These are phyloP conservation scores for Acrobasis repandana DNA, from an alignment of 2,888 invertebrate genomes.

Conservation along the genomic window DNA sequence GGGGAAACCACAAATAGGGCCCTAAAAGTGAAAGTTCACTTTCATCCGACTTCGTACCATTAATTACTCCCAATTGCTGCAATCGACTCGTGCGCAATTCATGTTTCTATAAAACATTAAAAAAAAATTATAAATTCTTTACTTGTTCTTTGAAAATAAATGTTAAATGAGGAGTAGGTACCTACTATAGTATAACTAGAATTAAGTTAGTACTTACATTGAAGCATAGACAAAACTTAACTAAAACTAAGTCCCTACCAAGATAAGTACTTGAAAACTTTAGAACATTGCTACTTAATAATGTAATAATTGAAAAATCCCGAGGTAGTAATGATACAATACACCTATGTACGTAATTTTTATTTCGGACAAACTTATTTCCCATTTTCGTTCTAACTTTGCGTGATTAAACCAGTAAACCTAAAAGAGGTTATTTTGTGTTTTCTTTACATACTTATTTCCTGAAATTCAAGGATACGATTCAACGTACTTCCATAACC, in stretches of 20 bases:
- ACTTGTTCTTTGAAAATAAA: too few species aligned
- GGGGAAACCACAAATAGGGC: slow-evolving; percentile 17
- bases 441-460: slow-evolving; percentile 5
- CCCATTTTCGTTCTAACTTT: background rate
- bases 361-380: background rate
- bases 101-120: background rate
- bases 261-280: too few species aligned
- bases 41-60: slow-evolving; percentile 23
- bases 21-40: slow-evolving; percentile 32
- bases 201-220: too few species aligned
- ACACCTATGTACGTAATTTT: too few species aligned
- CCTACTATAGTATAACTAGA: too few species aligned
- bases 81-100: background rate
- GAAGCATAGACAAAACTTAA: too few species aligned
- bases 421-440: background rate
- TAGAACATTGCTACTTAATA: too few species aligned
- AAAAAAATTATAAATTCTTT: too few species aligned
- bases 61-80: slow-evolving; percentile 10
- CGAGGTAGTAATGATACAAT: too few species aligned
- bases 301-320: too few species aligned
- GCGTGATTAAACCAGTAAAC: background rate
- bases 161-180: too few species aligned
- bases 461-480: background rate
- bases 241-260: too few species aligned
- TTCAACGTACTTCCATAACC: background rate